A percentile compares a stretch with the other conserved stretches of the same genome.
phyloP scores from a whole-genome alignment of 1,140 invertebrate genomes.

The Leptinotarsa texana region DNA sequence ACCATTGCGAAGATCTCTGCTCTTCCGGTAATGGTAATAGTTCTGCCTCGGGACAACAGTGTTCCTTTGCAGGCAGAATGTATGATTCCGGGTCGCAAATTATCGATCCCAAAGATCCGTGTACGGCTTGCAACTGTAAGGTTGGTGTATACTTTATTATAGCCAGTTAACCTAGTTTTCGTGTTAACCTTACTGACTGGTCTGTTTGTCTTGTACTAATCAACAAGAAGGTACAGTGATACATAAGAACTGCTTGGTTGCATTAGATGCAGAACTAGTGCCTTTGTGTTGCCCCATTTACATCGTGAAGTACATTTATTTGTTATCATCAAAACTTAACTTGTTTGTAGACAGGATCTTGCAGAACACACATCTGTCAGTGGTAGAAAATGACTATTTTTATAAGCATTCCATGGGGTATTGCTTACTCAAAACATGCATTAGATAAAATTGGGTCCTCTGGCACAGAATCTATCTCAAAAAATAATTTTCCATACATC shows the following conservation, averaged over 20 bases:
- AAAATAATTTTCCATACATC: no score
- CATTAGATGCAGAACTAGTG: constrained; percentile 31
- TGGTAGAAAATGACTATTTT: neutral
- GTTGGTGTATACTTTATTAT: constrained; percentile 53
- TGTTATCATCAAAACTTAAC: neutral
- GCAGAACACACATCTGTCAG: neutral
- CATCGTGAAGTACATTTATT: constrained; percentile 14
- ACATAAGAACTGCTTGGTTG: constrained; percentile 34
- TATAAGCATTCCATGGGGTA: neutral
- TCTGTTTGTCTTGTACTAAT: constrained; percentile 31
- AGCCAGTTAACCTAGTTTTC: constrained; percentile 12
- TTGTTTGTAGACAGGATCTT: constrained; percentile 21
- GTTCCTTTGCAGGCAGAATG: constrained; percentile 63
- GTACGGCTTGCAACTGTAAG: constrained; percentile 78
- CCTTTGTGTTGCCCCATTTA: constrained; percentile 37
- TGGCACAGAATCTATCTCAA: no score
- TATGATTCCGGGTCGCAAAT: constrained; percentile 65
- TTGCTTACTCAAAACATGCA: no score
- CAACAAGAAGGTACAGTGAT: constrained; percentile 42
- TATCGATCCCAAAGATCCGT: constrained; percentile 67
- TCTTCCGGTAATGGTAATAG: constrained; percentile 45
- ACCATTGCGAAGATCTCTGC: constrained; percentile 70
- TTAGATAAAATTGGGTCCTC: no score
- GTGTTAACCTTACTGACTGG: constrained; percentile 20
- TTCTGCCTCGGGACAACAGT: constrained; percentile 55